phyloP scores from a whole-genome alignment of 2,113 vertebrate species.

The Benitochromis conjunctus region DNA sequence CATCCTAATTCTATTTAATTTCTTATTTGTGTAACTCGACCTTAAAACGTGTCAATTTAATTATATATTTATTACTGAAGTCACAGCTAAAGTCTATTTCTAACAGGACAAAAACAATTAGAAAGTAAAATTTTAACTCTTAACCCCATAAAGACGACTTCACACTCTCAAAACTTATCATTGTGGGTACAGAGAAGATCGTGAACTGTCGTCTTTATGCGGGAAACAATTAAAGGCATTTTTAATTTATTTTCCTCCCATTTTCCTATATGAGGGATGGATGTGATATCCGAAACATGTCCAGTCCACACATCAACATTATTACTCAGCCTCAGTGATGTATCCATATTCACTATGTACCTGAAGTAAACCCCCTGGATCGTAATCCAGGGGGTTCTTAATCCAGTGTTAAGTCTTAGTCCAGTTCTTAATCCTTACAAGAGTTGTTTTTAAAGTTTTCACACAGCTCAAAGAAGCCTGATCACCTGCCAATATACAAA shows the following conservation, averaged over 20 bases:
- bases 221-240: too few species aligned
- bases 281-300: neutral
- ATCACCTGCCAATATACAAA: neutral
- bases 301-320: neutral
- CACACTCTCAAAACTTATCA: neutral
- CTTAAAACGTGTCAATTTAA: neutral
- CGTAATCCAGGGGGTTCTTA: neutral
- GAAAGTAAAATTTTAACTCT: neutral
- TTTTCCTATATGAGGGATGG: neutral
- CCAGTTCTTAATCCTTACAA: neutral
- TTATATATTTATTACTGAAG: neutral
- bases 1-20: neutral
- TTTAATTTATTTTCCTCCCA: too few species aligned
- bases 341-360: neutral
- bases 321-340: neutral
- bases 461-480: neutral
- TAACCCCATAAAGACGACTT: neutral
- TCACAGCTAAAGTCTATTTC: neutral
- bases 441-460: neutral
- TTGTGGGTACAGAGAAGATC: too few species aligned
- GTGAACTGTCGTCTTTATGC: too few species aligned
- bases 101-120: neutral
- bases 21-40: neutral
- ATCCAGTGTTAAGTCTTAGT: too few species aligned
- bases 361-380: neutral